Base-by-base conservation (phyloP, 1,140 invertebrate genomes). In the Vollenhovia emeryi region DNA sequence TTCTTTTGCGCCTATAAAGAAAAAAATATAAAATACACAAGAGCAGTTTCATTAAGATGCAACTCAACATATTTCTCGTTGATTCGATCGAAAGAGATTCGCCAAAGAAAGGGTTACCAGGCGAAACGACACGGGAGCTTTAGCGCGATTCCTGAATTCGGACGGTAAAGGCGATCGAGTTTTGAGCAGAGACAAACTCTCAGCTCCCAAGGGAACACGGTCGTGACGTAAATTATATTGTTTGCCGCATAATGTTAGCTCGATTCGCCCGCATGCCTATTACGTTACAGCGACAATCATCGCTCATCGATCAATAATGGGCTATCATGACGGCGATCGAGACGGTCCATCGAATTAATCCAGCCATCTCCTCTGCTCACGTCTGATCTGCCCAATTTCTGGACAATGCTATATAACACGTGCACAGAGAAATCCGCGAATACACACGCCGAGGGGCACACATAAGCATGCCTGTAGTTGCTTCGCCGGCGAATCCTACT, bases 401-500 rank as follows among this genome's bases (percentile, higher is more conserved):
- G 78, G 27, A 73, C 78, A 73, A 82, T 82, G 66, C 78, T 82
- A 73, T 79, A 79, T 48, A 82, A 52, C 52, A 40, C 87, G 50
- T 33, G 64, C 40, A 69, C 64, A 76, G 57, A 74, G 45, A 87
- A 85, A 85, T 87, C 50, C 86, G 86, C 86, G 86, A 18, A 21
- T 78, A 33, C 24, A 40, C 36, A 57, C n/a, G 50, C 48, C 3
- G 50, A 50, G 52, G 18, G 36, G 13, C 85, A n/a, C 21, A 15
- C 5, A 33, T 30, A 50, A 43, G 78, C 57, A 27, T n/a, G 55
- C 75, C n/a, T 69, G 84, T 57, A 74, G 86, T 48, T 40, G 84
- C 45, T 36, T 80, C 90, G 88, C 69, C 75, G 80, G 84, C 75
- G 91, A 93, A 92, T 94, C 86, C 92, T 93, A 94, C 93, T 94